phyloP scores from a whole-genome alignment of 2,888 invertebrate species.

The Mesorhabditis belari region DNA sequence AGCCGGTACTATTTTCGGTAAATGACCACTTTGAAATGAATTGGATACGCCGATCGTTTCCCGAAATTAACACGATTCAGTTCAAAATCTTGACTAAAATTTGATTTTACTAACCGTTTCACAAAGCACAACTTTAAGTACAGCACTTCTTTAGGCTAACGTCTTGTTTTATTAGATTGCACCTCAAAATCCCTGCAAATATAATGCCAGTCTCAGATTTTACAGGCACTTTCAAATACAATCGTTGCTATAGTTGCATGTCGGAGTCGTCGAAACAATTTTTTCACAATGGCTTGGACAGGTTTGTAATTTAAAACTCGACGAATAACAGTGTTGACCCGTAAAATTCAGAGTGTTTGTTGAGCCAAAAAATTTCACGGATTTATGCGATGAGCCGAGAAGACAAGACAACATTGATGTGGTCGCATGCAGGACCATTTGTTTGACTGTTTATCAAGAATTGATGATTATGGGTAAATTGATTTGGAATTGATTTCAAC shows the following conservation, averaged over 20 bases:
- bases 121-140: not conserved
- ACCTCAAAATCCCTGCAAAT: not conserved
- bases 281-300: slow-evolving; percentile 31
- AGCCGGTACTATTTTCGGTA: not conserved
- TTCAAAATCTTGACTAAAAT: not conserved
- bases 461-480: slow-evolving; percentile 41
- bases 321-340: too few relatives aligned
- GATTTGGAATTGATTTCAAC: not conserved
- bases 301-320: slow-evolving; percentile 4
- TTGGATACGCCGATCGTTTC: too few relatives aligned
- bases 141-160: not conserved
- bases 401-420: slow-evolving; percentile 18
- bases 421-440: slow-evolving; percentile 46
- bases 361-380: slow-evolving; percentile 47
- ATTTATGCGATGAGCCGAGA: slow-evolving; percentile 44
- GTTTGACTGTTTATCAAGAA: slow-evolving; percentile 49
- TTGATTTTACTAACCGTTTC: not conserved
- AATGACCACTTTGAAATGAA: too few relatives aligned
- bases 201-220: too few relatives aligned
- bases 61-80: too few relatives aligned
- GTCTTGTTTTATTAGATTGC: not conserved
- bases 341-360: slow-evolving; percentile 34
- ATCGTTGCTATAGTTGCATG: slow-evolving; percentile 51
- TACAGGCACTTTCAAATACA: slow-evolving; percentile 4
- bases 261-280: slow-evolving; percentile 42